A percentile compares a stretch with the other conserved stretches of the same genome.
These are phyloP conservation scores for Eubucco bourcierii DNA, from an alignment of 2,113 vertebrate species.

Conservation along the genomic window DNA sequence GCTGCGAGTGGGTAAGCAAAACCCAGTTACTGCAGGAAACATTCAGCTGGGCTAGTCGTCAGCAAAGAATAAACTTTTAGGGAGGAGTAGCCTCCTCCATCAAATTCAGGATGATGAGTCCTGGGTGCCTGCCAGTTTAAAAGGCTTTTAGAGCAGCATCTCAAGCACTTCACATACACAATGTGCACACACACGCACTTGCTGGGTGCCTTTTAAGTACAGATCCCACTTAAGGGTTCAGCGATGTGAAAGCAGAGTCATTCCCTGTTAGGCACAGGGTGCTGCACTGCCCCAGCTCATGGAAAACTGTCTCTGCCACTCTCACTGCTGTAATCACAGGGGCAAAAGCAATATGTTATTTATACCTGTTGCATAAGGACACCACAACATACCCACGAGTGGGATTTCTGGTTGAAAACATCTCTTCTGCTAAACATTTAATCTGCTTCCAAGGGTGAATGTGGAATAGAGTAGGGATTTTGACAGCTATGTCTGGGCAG, in stretches of 20 bases:
- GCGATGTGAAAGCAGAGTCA: conserved; percentile 42
- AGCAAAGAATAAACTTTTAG: conserved; percentile 2
- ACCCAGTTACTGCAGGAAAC: neutral
- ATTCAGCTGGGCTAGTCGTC: neutral
- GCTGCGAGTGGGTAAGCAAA: neutral
- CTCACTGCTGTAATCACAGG: neutral
- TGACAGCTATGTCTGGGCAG: neutral
- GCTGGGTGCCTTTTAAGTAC: conserved; percentile 63
- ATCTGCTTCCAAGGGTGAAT: neutral
- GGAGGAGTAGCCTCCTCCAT: neutral
- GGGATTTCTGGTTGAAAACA: neutral
- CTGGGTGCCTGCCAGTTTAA: conserved; percentile 24
- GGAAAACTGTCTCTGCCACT: neutral
- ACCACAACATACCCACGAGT: neutral
- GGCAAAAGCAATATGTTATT: neutral
- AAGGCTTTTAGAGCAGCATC: conserved; percentile 61
- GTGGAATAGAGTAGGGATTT: neutral
- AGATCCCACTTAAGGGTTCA: conserved; percentile 52
- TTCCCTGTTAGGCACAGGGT: neutral
- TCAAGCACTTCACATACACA: conserved; percentile 60
- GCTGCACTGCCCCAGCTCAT: neutral
- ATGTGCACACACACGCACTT: conserved; percentile 5
- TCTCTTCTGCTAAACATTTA: neutral
- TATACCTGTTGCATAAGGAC: neutral
- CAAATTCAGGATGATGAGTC: neutral